A percentile compares a stretch with the other conserved stretches of the same genome.
Conservation (phyloP, 1,140 invertebrate species). For the Sycophila sp. region DNA sequence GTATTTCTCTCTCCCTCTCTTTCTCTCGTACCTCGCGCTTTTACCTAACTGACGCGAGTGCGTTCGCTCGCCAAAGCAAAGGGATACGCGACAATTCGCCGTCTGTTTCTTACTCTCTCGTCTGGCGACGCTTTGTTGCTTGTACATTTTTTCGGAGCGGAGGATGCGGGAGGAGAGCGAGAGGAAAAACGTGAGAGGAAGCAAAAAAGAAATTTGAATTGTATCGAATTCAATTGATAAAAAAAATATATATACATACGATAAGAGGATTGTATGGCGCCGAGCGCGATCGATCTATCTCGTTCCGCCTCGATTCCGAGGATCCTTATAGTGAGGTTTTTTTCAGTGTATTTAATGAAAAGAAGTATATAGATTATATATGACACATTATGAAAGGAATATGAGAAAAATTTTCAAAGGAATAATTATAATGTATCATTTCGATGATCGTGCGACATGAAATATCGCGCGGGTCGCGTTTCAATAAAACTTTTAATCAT, state of each 20-base stretch:
- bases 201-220: neutral
- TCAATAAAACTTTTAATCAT: slow-evolving; percentile 16
- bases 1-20: neutral
- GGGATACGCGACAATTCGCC: neutral
- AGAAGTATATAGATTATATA: neutral
- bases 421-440: slow-evolving; percentile 8
- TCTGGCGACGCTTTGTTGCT: neutral
- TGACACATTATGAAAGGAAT: slow-evolving; percentile 7
- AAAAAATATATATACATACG: neutral
- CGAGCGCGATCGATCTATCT: slow-evolving; percentile 19
- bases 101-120: slow-evolving; percentile 26
- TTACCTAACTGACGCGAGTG: too few species aligned
- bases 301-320: slow-evolving; percentile 7
- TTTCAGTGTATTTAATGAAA: slow-evolving; percentile 18
- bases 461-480: slow-evolving; percentile 21
- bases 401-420: neutral
- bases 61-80: neutral
- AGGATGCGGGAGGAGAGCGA: neutral
- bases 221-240: slow-evolving; percentile 1
- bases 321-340: slow-evolving; percentile 12
- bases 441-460: slow-evolving; percentile 24
- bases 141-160: neutral
- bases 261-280: neutral
- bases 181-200: neutral
- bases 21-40: neutral